These are phyloP conservation scores for Lycocerus yunnanus DNA, from an alignment of 2,888 invertebrate genomes.

Conservation along the genomic window DNA sequence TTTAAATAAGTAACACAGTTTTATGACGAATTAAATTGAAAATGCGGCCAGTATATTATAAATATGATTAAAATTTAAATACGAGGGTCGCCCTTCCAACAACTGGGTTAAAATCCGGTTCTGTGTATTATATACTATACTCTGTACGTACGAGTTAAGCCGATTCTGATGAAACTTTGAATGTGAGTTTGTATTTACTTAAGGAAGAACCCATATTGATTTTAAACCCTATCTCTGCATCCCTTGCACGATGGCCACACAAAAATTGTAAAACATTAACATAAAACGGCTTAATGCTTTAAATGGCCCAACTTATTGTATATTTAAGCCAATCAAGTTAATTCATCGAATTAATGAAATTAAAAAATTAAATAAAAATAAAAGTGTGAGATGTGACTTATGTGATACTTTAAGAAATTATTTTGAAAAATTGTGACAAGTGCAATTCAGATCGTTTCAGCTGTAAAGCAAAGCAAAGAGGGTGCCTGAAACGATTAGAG, in stretches of 20 bases:
- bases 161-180: background rate
- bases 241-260: background rate
- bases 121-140: background rate
- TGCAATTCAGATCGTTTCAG: constrained; percentile 32
- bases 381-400: background rate
- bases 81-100: background rate
- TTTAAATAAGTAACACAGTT: background rate
- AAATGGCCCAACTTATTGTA: background rate
- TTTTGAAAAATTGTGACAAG: constrained; percentile 33
- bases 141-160: background rate
- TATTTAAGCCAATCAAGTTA: background rate
- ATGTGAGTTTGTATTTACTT: background rate
- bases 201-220: background rate
- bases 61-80: background rate
- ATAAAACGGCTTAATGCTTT: background rate
- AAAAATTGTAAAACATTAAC: background rate
- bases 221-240: background rate
- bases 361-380: background rate
- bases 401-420: constrained; percentile 1
- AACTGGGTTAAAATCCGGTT: background rate
- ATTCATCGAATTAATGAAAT: background rate
- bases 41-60: background rate
- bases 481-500: constrained; percentile 51
- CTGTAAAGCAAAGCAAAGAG: constrained; percentile 38
- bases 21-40: background rate